A percentile compares a stretch with the other conserved stretches of the same genome.
Evolutionary conservation across 2,797 vertebrate species (phyloP).

Genomic region (Bradypodion pumilum): DNA sequence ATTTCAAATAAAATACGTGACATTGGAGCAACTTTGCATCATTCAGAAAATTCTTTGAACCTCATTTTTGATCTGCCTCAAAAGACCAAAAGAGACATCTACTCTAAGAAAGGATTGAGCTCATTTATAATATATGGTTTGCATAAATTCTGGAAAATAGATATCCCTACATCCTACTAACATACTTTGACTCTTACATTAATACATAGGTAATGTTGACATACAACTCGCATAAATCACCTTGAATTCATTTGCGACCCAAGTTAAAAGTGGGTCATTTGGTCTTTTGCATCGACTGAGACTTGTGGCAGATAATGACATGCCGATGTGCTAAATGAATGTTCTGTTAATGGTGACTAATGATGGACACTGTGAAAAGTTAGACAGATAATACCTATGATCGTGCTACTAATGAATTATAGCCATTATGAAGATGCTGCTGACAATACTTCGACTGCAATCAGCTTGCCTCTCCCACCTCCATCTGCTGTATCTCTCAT

Average conservation of each 20-base stretch:
- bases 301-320: constrained; percentile 36
- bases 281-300: constrained; percentile 47
- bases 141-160: constrained; percentile 43
- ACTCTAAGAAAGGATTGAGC: constrained; percentile 46
- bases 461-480: constrained; percentile 33
- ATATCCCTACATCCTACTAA: constrained; percentile 10
- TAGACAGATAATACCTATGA: constrained; percentile 50
- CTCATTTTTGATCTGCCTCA: constrained; percentile 48
- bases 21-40: background rate
- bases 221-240: constrained; percentile 54
- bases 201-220: constrained; percentile 55
- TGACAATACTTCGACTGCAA: constrained; percentile 49
- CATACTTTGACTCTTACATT: constrained; percentile 56
- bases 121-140: constrained; percentile 45
- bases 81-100: constrained; percentile 56
- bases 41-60: background rate
- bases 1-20: background rate
- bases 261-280: constrained; percentile 50
- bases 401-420: constrained; percentile 54
- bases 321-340: constrained; percentile 45
- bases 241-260: constrained; percentile 52
- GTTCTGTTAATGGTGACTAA: constrained; percentile 48
- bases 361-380: constrained; percentile 31
- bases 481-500: constrained; percentile 14
- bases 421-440: constrained; percentile 51